Base-by-base conservation (phyloP, 2,797 vertebrate species). In the Enteromius trimaculatus region DNA sequence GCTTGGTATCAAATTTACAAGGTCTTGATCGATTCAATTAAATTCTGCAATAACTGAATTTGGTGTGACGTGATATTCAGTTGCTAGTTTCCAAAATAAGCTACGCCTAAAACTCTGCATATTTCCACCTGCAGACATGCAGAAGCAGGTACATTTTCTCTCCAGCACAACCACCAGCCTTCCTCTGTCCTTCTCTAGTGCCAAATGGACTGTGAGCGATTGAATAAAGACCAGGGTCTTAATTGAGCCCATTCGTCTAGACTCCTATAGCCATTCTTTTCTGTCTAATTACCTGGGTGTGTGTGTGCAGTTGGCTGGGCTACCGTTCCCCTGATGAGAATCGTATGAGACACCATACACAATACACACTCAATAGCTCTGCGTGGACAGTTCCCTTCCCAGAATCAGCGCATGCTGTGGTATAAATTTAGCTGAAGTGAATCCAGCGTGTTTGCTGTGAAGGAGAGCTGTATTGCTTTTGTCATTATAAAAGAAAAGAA, bases 241-340 rank as follows among this genome's bases (percentile, higher is more conserved):
- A 87, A 79, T 74, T 51, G 69, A 76, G 70, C 77, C 49, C 77
- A 83, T 88, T 81, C 55, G 80, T 86, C 86, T 80, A n/a, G 29
- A 65, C 65, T 74, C 55, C 21, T 66, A 78, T 86, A 84, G 68
- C 81, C 80, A 87, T 76, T 80, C 55, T 71, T 86, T 70, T 84
- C 66, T 70, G 83, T 88, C 75, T 86, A 89, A 89, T 88, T 86
- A 87, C 86, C 70, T 66, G 65, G 76, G 72, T 70, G 47, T n/a
- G 49, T 31, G 66, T 23, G 51, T 19, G 71, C 14, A 71, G 53
- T 71, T 80, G 84, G 66, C 75, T 76, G 77, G 75, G 68, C 83
- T 87, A 83, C 83, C 83, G 84, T 78, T 86, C 58, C 58, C 10
- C 19, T 64, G 76, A 65, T 44, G 64, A 69, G 53, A 79, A 65